Evolutionary conservation across 2,113 vertebrate genomes (phyloP), one percentile per base, ranked within the genome.

Genomic region (Amphilophus citrinellus): DNA sequence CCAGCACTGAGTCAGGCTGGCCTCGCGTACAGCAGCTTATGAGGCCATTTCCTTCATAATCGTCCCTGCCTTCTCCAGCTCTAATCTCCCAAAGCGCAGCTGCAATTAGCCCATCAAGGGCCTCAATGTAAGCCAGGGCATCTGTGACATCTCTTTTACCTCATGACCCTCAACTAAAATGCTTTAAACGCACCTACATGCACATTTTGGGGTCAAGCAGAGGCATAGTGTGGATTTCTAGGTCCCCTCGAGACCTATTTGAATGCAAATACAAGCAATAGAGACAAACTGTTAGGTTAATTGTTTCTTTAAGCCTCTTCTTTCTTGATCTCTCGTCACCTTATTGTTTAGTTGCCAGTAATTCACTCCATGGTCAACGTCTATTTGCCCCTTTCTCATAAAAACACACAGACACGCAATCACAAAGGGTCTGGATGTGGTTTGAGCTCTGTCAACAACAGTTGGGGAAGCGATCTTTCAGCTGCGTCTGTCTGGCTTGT

Each of bases 31-130:
- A 75, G 66, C 82, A 39, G 75, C 82, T 84, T 88, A 82, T 85
- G 86, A 88, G 88, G 84, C 84, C 80, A 92, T 92, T 94, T 93
- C 90, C 92, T 93, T 90, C 82, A 86, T 86, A 91, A 94, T 92
- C 81, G 82, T 87, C 79, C 77, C 83, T 75, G 65, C 78, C 79
- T 89, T 87, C 85, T 89, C 76, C 84, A 68, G 35, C 61, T 83
- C 78, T 86, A 93, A 92, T 90, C 89, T 92, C 89, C 79, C 85
- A 77, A 50, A 84, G 77, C 79, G 83, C 63, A 76, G 86, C 63
- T 83, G 79, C 77, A 84, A 93, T 91, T 89, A 89, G 93, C 85
- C 84, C 4, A n/a, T 17, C n/a, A 66, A 75, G 77, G 61, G 84
- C 78, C 73, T 76, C 56, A 53, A 61, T 84, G 79, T 80, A 68